phyloP scores from a whole-genome alignment of 2,888 invertebrate genomes.

The Drosophila pseudotalamancana region DNA sequence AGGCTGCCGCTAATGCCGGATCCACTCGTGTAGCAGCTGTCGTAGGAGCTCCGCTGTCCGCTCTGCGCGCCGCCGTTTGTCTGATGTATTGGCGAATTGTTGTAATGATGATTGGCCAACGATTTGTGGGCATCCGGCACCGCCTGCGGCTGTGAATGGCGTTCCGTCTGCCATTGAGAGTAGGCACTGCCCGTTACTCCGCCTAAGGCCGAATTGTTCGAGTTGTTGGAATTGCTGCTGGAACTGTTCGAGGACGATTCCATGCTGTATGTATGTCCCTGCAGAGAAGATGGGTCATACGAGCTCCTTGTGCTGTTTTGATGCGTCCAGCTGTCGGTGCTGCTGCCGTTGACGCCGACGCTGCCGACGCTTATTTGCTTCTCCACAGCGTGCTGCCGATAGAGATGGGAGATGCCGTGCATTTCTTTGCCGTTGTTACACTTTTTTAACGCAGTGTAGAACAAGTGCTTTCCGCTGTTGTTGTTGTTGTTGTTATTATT shows the following conservation, averaged over 20 bases:
- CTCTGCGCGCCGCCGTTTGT: conserved; percentile 24
- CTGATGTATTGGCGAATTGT: conserved; percentile 75
- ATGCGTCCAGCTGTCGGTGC: conserved; percentile 58
- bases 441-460: conserved; percentile 63
- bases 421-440: conserved; percentile 68
- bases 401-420: conserved; percentile 84
- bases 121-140: conserved; percentile 82
- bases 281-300: conserved; percentile 65
- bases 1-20: conserved; percentile 72
- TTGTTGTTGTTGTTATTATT: conserved; percentile 16
- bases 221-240: conserved; percentile 80
- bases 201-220: conserved; percentile 58
- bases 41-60: conserved; percentile 77
- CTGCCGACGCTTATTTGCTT: conserved; percentile 83
- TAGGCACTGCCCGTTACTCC: conserved; percentile 69
- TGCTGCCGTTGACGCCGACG: conserved; percentile 29
- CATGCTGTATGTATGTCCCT: conserved; percentile 41
- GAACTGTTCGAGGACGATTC: conserved; percentile 81
- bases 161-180: conserved; percentile 63
- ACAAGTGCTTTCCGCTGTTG: conserved; percentile 17
- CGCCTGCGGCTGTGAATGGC: conserved; percentile 82
- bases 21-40: conserved; percentile 58
- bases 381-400: conserved; percentile 84
- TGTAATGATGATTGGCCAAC: conserved; percentile 74
- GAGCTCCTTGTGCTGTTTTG: conserved; percentile 54